These are phyloP conservation scores for Scaptomyza graminum DNA, from an alignment of 1,140 invertebrate species.

Conservation along the genomic window DNA sequence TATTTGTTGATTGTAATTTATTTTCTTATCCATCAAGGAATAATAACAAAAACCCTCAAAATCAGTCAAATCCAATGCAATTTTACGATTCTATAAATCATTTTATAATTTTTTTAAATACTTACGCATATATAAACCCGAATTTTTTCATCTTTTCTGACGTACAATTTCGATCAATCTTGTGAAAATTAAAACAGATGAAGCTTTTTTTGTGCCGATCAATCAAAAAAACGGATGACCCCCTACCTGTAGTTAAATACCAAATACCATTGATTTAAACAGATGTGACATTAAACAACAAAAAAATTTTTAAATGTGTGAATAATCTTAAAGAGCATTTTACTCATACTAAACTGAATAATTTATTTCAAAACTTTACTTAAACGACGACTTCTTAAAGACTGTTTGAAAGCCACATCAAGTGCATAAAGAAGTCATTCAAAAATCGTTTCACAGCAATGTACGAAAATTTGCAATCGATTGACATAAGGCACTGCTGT, in stretches of 20 bases:
- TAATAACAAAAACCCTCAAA: no score
- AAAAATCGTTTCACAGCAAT: neutral
- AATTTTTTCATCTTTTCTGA: no score
- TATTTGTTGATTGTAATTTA: no score
- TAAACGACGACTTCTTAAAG: neutral
- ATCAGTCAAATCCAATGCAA: no score
- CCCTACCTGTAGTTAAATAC: neutral
- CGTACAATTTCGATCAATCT: neutral
- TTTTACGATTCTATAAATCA: no score
- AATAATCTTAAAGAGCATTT: neutral
- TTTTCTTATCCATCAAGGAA: no score
- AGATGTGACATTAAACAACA: no score
- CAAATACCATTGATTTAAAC: neutral
- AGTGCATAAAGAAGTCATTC: neutral
- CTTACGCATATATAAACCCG: no score
- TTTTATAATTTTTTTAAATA: no score
- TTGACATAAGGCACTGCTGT: slow-evolving; percentile 16
- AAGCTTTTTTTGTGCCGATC: neutral
- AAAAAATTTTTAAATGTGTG: no score
- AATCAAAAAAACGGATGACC: neutral
- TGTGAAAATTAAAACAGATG: neutral
- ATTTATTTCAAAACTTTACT: neutral
- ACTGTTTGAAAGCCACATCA: neutral
- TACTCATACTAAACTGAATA: neutral
- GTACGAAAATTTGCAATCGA: neutral